phyloP scores from a whole-genome alignment of 1,140 invertebrate genomes.

The Melipona quadrifasciata region DNA sequence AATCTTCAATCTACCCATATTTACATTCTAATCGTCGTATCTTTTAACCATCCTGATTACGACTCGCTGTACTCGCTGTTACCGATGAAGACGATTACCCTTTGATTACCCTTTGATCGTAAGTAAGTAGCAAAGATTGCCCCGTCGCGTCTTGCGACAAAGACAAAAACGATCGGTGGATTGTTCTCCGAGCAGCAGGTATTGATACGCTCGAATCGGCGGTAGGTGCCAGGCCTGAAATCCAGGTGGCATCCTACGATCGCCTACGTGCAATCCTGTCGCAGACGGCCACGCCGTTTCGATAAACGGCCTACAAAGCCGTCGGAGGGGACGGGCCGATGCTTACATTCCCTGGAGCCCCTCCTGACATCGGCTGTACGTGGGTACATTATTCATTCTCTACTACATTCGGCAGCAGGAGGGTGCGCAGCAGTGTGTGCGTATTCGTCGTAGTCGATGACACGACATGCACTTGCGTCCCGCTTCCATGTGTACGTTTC shows the following conservation, averaged over 20 bases:
- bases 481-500: neutral
- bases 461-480: conserved; percentile 27
- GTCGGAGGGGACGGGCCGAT: conserved; percentile 38
- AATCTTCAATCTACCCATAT: no score
- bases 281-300: conserved; percentile 42
- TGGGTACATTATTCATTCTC: conserved; percentile 70
- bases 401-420: conserved; percentile 59
- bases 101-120: neutral
- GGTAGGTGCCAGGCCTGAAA: conserved; percentile 1
- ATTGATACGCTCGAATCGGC: neutral
- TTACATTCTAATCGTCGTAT: neutral
- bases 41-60: no score
- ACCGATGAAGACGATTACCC: neutral
- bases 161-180: neutral
- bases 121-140: neutral
- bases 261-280: conserved; percentile 48
- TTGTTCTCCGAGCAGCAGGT: neutral
- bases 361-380: conserved; percentile 58
- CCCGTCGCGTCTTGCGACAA: no score
- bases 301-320: conserved; percentile 61
- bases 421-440: conserved; percentile 51
- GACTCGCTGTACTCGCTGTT: no score
- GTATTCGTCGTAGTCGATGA: conserved; percentile 33
- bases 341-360: conserved; percentile 65
- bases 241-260: conserved; percentile 35